Conservation (phyloP, 2,888 invertebrate genomes). For the Mechanitis messenoides region DNA sequence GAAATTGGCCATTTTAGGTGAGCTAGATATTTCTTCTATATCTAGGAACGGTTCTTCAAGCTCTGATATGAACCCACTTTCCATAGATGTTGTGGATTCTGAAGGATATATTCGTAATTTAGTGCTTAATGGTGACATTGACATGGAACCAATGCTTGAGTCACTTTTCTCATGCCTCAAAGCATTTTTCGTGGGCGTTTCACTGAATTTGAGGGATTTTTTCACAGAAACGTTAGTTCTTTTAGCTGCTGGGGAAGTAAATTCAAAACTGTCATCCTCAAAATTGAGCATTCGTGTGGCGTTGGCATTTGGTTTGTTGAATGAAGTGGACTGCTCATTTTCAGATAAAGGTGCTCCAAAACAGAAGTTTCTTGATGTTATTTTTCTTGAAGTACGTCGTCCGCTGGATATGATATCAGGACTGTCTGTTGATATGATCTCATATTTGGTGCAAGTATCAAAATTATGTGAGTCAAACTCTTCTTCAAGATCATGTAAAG, state of each 20-base stretch:
- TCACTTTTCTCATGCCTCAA: constrained; percentile 53
- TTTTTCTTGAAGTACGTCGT: constrained; percentile 49
- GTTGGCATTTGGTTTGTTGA: constrained; percentile 48
- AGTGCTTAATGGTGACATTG: constrained; percentile 40
- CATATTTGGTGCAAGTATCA: constrained; percentile 66
- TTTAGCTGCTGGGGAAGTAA: constrained; percentile 56
- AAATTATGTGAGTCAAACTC: constrained; percentile 64
- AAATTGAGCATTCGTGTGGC: constrained; percentile 64
- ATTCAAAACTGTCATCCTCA: constrained; percentile 64
- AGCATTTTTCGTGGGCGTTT: constrained; percentile 48
- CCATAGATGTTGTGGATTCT: constrained; percentile 62
- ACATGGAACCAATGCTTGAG: constrained; percentile 58
- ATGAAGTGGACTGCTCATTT: constrained; percentile 60
- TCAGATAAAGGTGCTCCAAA: constrained; percentile 69
- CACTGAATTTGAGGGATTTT: constrained; percentile 60
- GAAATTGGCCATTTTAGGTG: constrained; percentile 63
- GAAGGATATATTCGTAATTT: constrained; percentile 50
- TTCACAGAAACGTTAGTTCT: constrained; percentile 50
- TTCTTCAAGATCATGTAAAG: constrained; percentile 65
- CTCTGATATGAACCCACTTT: constrained; percentile 69
- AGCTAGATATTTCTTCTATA: constrained; percentile 56
- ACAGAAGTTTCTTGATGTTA: constrained; percentile 53
- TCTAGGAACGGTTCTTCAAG: constrained; percentile 64
- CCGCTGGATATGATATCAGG: constrained; percentile 67
- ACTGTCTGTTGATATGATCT: constrained; percentile 71